Percentiles rank a stretch among this genome's conserved stretches.
phyloP scores from a whole-genome alignment of 2,113 vertebrate species.

The Hucho hucho region DNA sequence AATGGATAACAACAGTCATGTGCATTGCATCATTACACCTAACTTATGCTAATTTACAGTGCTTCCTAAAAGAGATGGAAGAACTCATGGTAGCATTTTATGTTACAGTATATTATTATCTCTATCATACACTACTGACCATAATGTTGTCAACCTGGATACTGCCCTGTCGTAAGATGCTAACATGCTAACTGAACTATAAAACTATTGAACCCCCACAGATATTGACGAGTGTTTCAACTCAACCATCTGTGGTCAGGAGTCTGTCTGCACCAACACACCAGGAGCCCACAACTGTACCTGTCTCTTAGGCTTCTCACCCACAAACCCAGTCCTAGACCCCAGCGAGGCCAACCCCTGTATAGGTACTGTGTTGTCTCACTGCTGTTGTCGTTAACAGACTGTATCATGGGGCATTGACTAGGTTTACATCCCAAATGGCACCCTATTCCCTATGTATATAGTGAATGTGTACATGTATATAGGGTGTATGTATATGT shows the following conservation, averaged over 20 bases:
- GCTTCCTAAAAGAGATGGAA: too few relatives aligned
- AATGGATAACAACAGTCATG: not conserved
- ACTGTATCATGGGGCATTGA: too few relatives aligned
- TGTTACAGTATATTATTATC: not conserved
- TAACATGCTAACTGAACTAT: not conserved
- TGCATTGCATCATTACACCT: not conserved
- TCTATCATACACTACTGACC: not conserved
- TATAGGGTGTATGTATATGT: too few relatives aligned
- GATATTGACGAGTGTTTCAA: slow-evolving; percentile 53
- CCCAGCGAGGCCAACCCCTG: slow-evolving; percentile 46
- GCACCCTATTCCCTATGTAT: not conserved
- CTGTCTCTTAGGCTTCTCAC: slow-evolving; percentile 25
- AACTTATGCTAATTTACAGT: slow-evolving; percentile 44
- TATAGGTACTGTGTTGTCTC: slow-evolving; percentile 32
- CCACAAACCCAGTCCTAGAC: not conserved
- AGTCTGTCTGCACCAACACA: slow-evolving; percentile 42
- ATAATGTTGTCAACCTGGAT: not conserved
- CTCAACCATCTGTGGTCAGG: slow-evolving; percentile 37
- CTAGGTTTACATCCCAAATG: not conserved
- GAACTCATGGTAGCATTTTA: not conserved
- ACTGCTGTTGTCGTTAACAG: not conserved
- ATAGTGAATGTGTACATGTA: too few relatives aligned
- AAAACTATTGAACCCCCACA: slow-evolving; percentile 19
- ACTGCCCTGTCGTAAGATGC: not conserved
- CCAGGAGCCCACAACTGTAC: slow-evolving; percentile 32